A percentile compares a stretch with the other conserved stretches of the same genome.
Evolutionary conservation across 2,113 vertebrate species (phyloP).

Genomic region (Thamnophis sirtalis): DNA sequence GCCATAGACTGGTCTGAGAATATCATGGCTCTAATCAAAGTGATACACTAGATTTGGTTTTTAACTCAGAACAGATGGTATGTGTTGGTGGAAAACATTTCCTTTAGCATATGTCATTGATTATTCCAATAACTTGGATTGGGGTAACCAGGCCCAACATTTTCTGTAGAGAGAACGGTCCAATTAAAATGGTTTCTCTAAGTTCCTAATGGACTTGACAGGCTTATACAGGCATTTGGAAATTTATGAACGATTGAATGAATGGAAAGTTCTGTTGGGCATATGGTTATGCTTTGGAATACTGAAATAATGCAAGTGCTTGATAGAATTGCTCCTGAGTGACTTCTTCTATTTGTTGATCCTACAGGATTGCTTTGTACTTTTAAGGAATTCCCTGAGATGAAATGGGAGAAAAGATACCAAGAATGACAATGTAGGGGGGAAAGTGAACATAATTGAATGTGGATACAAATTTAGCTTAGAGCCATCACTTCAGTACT

Average conservation of each 20-base stretch:
- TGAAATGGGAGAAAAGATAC: background rate
- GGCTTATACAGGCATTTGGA: background rate
- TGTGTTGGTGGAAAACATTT: background rate
- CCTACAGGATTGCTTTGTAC: background rate
- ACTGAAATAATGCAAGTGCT: background rate
- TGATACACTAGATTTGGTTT: background rate
- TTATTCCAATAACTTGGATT: background rate
- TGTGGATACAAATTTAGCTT: background rate
- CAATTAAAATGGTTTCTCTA: background rate
- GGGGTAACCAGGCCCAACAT: background rate
- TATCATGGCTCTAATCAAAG: background rate
- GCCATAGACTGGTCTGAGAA: background rate
- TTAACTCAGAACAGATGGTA: background rate
- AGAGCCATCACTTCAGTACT: background rate
- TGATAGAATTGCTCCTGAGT: background rate
- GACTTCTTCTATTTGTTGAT: background rate
- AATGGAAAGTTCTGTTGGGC: background rate
- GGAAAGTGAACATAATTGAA: background rate
- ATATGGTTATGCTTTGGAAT: background rate
- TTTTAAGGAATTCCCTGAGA: background rate
- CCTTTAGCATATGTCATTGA: background rate
- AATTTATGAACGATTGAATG: background rate
- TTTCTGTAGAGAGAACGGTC: background rate
- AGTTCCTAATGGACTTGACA: background rate
- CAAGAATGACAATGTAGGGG: background rate